phyloP scores from a whole-genome alignment of 2,113 vertebrate genomes.

The Myiopsitta monachus region DNA sequence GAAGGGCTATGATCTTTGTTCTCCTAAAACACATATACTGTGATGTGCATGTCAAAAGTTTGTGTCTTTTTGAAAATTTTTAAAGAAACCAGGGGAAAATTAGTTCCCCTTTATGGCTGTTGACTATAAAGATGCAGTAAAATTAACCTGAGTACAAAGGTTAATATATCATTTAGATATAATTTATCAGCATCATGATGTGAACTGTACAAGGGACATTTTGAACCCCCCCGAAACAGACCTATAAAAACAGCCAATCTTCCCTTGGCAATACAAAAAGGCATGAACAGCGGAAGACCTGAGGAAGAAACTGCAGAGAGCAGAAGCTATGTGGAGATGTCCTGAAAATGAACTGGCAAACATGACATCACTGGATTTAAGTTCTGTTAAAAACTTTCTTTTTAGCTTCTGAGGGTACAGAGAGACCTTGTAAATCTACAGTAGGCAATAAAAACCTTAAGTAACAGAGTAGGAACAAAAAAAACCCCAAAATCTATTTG shows the following conservation, averaged over 20 bases:
- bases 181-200: background rate
- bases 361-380: background rate
- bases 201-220: background rate
- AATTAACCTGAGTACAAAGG: background rate
- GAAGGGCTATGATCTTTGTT: fast-evolving
- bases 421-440: background rate
- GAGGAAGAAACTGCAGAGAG: background rate
- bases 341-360: background rate
- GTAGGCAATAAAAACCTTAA: background rate
- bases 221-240: background rate
- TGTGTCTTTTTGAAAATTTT: background rate
- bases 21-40: background rate
- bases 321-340: background rate
- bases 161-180: background rate
- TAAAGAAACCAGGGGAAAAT: background rate
- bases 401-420: background rate
- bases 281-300: background rate
- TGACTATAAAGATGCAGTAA: background rate
- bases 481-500: background rate
- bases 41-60: background rate
- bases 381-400: background rate
- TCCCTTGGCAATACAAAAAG: background rate
- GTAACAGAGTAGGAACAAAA: background rate
- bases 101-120: background rate
- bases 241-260: background rate